These are phyloP conservation scores for Zonotrichia leucophrys DNA, from an alignment of 2,113 vertebrate species.

Conservation along the genomic window DNA sequence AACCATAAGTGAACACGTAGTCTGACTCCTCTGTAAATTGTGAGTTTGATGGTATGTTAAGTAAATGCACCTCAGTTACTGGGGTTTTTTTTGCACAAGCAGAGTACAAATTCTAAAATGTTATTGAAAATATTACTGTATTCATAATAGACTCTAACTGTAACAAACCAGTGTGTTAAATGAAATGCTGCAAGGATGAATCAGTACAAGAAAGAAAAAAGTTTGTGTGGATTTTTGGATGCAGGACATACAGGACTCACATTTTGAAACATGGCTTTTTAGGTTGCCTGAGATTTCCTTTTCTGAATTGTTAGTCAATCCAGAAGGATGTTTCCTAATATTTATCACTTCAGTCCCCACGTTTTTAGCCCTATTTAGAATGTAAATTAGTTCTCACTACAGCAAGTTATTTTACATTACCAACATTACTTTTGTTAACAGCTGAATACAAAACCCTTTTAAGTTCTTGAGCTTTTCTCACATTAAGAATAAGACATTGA, in stretches of 20 bases:
- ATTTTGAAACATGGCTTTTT: not conserved
- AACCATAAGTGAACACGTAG: rapidly evolving
- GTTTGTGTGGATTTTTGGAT: not conserved
- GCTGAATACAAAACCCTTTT: not conserved
- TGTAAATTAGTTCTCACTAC: not conserved
- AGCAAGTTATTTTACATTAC: not conserved
- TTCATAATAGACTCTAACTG: not conserved
- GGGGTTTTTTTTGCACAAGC: not conserved
- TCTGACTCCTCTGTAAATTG: not conserved
- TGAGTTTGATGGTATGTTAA: not conserved
- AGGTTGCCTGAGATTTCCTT: not conserved
- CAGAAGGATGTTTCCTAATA: not conserved
- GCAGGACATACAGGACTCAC: not conserved
- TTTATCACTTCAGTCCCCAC: not conserved
- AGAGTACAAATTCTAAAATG: not conserved
- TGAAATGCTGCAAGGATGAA: not conserved
- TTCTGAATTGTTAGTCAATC: not conserved
- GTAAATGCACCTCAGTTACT: not conserved
- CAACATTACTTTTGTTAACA: not conserved
- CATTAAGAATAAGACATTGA: not conserved
- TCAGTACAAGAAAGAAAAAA: not conserved
- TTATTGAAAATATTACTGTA: not conserved
- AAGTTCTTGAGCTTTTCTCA: not conserved
- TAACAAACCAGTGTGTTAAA: not conserved
- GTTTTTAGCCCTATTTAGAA: not conserved